Evolutionary conservation across 2,888 invertebrate species (phyloP), one percentile per base, ranked within the genome.

Genomic region (Tholera decimalis): DNA sequence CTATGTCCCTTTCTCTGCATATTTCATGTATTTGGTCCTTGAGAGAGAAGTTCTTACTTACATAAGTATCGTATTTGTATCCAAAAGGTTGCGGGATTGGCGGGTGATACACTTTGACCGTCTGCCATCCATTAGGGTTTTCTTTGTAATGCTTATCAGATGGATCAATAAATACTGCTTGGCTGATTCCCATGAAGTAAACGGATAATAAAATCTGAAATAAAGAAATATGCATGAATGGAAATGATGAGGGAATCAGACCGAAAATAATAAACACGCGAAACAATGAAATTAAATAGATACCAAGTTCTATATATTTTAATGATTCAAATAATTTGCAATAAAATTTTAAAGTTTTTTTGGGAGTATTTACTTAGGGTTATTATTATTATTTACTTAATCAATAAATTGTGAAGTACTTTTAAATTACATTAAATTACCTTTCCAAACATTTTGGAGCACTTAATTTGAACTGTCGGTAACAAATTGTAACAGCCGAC

Each of bases 401-500:
- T 35, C 7, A n/a, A 37, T n/a, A 1, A 46, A 20, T 24, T 35
- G 18, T n/a, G 22, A 41, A 26, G 18, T 4, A 35, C 54, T 44
- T 30, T 37, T 9, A 41, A 37, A 24, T 26, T 22, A 26, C 61
- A 28, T 24, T 43, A 33, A 35, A 3, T 71, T 87, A 93, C 95
- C 91, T 91, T 92, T 79, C 74, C 80, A 83, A 80, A 85, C 94
- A 94, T 94, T 73, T 85, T 90, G 80, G 53, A 70, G 63, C 71
- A 83, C 83, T 88, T 91, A 83, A 77, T 84, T 89, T 87, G 93
- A 91, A 94, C 93, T 89, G 90, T 85, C 85, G 87, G 87, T 86
- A 87, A 83, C 88, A 88, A 87, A 87, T 89, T 89, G 83, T 88
- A 89, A 87, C 87, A 87, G 87, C 87, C 80, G 90, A 94, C 95